These are phyloP conservation scores for Lutraria lutraria DNA, from an alignment of 2,888 invertebrate genomes.

Conservation along the genomic window DNA sequence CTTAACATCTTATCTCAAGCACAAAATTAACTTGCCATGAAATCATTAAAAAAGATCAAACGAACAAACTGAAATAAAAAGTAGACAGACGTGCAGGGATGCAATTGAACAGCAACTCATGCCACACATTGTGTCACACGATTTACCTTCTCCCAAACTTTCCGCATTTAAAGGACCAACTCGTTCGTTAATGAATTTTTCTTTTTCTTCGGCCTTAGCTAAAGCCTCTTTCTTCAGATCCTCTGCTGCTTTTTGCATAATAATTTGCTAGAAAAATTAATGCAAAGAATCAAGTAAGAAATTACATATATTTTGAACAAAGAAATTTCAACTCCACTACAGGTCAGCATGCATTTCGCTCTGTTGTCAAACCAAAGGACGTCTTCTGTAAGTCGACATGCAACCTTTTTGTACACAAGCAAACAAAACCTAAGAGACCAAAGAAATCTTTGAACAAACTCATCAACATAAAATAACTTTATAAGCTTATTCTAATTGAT, in stretches of 20 bases:
- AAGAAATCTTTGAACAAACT: neutral
- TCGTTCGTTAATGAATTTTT: conserved; percentile 83
- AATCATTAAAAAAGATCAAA: neutral
- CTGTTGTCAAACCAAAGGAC: neutral
- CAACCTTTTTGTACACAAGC: neutral
- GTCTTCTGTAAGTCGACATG: neutral
- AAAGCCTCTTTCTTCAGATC: conserved; percentile 99
- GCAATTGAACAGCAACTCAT: neutral
- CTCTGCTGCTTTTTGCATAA: conserved; percentile 99
- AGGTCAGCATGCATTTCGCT: neutral
- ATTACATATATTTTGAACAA: neutral
- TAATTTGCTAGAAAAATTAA: conserved; percentile 92
- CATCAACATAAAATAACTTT: neutral
- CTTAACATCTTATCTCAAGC: neutral
- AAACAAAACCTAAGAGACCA: neutral
- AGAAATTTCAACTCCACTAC: neutral
- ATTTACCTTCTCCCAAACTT: conserved; percentile 83
- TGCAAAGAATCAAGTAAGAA: neutral
- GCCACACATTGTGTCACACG: conserved; percentile 2
- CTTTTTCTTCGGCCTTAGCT: conserved; percentile 96
- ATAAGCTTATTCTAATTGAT: too few species aligned
- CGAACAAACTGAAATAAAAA: neutral
- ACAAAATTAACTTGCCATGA: neutral
- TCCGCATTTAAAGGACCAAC: conserved; percentile 83
- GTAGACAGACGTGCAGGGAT: neutral